These are phyloP conservation scores for Pygathrix nemaeus DNA, from an alignment of 2,113 vertebrate genomes.

Conservation along the genomic window DNA sequence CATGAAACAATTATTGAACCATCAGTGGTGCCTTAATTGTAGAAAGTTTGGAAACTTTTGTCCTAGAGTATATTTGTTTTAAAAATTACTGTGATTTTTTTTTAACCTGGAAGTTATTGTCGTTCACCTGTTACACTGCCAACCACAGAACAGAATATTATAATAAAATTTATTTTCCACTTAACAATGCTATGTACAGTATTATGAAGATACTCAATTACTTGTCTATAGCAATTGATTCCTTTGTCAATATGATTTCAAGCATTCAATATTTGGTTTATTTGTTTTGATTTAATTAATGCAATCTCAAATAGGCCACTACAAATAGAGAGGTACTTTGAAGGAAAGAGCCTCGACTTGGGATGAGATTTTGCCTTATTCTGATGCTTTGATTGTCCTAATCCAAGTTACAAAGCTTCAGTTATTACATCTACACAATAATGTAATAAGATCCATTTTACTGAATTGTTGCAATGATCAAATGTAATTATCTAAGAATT, in stretches of 20 bases:
- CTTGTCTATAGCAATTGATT: neutral
- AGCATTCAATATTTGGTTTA: neutral
- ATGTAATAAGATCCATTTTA: neutral
- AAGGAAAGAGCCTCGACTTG: neutral
- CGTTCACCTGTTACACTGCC: neutral
- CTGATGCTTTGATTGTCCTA: neutral
- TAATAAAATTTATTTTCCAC: neutral
- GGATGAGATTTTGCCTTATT: neutral
- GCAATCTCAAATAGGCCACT: neutral
- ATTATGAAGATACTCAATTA: neutral
- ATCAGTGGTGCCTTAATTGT: neutral
- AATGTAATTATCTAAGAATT: neutral
- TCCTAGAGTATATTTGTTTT: neutral
- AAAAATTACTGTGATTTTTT: neutral
- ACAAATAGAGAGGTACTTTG: neutral
- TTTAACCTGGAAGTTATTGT: neutral
- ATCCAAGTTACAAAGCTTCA: neutral
- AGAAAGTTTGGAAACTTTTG: neutral
- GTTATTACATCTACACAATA: neutral
- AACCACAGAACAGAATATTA: neutral
- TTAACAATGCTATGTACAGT: neutral
- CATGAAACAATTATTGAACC: neutral
- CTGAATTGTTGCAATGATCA: neutral
- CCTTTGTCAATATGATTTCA: neutral
- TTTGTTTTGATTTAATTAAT: neutral